Base-by-base conservation (phyloP, 2,797 vertebrate species). In the Brachyalestes nurse region DNA sequence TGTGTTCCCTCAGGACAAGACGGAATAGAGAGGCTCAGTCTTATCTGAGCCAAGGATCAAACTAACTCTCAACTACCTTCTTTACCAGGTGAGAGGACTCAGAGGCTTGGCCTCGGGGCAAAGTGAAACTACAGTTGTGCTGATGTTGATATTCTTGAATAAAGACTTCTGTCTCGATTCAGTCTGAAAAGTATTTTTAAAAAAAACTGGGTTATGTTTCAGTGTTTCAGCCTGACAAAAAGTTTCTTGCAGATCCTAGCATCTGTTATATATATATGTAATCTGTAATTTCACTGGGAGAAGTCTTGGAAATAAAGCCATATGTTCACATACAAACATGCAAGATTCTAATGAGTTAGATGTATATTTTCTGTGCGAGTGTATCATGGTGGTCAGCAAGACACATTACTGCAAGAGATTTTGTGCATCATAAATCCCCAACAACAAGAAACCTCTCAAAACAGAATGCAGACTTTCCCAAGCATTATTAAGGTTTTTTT, bases 21-120 rank as follows among this genome's bases (percentile, higher is more conserved):
- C 23, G 66, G 80, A 75, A 83, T 58, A 72, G 66, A 61, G 49
- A 66, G 14, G 34, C 77, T 72, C 69, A 78, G 49, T 75, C 77
- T 73, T 77, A 67, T 77, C 51, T 51, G 25, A 57, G 69, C 67
- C 34, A 38, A 66, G 58, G 72, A 80, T 51, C 77, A 55, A 61
- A 76, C 65, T 23, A 71, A 65, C 62, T 38, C 62, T 38, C 25
- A 34, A 17, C 34, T 17, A 0, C 70, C 28, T 21, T 10, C 40
- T 65, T 57, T 23, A 82, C 61, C 71, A 74, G 70, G 51, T 45
- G 62, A 69, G 62, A 67, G n/a, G 47, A 55, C 47, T 72, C 66
- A 64, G 28, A 60, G 61, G 51, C 38, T 58, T 9, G 2, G 23
- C 72, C 73, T 73, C 49, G n/a, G 69, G 58, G 72, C 62, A 66